Evolutionary conservation across 2,797 vertebrate genomes (phyloP).

Genomic region (Petrocephalus sullivani): DNA sequence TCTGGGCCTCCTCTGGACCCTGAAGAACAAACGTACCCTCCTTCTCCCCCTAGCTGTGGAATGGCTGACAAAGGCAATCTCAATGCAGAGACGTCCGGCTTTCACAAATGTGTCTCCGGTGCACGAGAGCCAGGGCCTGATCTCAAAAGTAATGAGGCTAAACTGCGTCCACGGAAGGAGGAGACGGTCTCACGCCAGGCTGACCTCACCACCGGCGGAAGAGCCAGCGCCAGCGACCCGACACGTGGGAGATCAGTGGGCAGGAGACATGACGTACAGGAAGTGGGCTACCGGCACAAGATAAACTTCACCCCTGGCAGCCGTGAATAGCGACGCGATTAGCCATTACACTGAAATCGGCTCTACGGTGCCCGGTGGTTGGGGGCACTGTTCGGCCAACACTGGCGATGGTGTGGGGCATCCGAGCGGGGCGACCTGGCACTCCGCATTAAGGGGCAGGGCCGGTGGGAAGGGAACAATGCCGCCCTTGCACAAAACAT

Average conservation of each 20-base stretch:
- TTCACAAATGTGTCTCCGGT: conserved; percentile 19
- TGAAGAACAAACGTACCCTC: background rate
- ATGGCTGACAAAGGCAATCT: background rate
- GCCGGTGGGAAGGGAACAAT: conserved; percentile 4
- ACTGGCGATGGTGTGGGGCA: background rate
- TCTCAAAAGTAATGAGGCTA: background rate
- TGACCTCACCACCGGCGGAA: background rate
- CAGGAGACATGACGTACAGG: background rate
- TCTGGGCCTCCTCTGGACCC: background rate
- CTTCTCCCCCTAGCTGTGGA: background rate
- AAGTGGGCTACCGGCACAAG: background rate
- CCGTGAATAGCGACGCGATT: background rate
- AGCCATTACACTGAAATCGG: background rate
- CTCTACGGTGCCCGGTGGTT: background rate
- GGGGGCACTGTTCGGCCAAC: background rate
- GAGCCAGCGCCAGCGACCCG: background rate
- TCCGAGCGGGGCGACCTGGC: background rate
- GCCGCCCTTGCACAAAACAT: conserved; percentile 2
- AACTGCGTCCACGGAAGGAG: background rate
- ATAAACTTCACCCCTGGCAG: conserved; percentile 11
- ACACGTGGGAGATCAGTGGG: conserved; percentile 14
- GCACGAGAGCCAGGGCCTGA: background rate
- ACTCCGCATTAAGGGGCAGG: background rate
- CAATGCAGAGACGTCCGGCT: background rate
- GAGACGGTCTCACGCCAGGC: background rate